Evolutionary conservation across 2,797 vertebrate genomes (phyloP).

Genomic region (Poeciliopsis paucimaculata): DNA sequence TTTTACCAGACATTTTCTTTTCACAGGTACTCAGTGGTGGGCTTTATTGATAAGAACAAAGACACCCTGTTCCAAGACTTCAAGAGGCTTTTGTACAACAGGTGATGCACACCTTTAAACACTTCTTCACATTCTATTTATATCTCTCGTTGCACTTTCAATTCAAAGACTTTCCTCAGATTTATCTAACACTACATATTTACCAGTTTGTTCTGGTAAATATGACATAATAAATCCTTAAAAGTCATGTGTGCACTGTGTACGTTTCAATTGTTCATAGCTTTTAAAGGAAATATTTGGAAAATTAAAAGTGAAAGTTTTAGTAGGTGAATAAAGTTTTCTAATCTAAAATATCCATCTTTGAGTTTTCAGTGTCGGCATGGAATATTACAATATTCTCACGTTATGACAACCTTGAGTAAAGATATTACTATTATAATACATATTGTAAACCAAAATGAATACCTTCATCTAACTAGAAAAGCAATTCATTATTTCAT

Average conservation of each 20-base stretch:
- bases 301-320: not conserved
- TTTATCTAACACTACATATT: constrained; percentile 6
- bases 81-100: constrained; percentile 98
- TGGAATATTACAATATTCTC: not conserved
- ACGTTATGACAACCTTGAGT: not conserved
- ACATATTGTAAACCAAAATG: not conserved
- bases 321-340: not conserved
- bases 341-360: not conserved
- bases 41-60: constrained; percentile 99
- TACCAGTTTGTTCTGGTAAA: not conserved
- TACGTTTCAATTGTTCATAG: not conserved
- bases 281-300: not conserved
- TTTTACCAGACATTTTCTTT: constrained; percentile 22
- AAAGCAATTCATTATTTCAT: not conserved
- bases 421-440: not conserved
- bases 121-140: constrained; percentile 18
- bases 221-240: not conserved
- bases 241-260: not conserved
- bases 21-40: constrained; percentile 91
- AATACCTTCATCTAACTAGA: not conserved
- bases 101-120: constrained; percentile 77
- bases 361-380: not conserved
- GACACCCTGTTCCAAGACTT: constrained; percentile 99
- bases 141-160: constrained; percentile 21
- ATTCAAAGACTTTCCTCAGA: constrained; percentile 32